phyloP scores from a whole-genome alignment of 1,140 invertebrate genomes.

The Drosophila watanabei region DNA sequence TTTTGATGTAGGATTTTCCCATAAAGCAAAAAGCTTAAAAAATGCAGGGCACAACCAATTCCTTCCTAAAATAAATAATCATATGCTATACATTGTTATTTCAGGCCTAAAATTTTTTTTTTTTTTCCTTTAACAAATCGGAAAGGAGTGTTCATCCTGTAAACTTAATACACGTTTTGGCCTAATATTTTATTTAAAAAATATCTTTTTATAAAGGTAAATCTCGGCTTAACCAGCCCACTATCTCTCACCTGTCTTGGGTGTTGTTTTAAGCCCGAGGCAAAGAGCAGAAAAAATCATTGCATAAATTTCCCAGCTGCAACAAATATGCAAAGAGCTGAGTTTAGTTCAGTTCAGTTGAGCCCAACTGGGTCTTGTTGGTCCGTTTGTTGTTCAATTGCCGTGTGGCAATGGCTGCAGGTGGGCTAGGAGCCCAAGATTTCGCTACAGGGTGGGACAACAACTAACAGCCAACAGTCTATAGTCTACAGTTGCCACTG shows the following conservation, averaged over 20 bases:
- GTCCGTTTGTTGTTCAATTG: slow-evolving; percentile 57
- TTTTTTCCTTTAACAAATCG: background rate
- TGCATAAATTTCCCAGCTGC: slow-evolving; percentile 76
- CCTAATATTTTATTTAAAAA: background rate
- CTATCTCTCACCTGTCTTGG: slow-evolving; percentile 31
- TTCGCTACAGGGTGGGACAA: slow-evolving; percentile 14
- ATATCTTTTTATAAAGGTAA: background rate
- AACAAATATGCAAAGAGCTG: slow-evolving; percentile 76
- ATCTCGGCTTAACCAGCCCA: background rate
- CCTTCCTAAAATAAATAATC: background rate
- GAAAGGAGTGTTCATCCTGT: background rate
- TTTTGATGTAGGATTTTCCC: background rate
- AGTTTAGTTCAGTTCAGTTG: slow-evolving; percentile 47
- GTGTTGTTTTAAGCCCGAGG: slow-evolving; percentile 61
- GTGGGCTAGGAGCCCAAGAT: slow-evolving; percentile 12
- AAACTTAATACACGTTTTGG: background rate
- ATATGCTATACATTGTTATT: background rate
- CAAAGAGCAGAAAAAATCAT: slow-evolving; percentile 58
- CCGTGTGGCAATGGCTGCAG: slow-evolving; percentile 27
- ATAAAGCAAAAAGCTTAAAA: background rate
- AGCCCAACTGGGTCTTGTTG: slow-evolving; percentile 32
- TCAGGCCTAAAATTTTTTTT: no score
- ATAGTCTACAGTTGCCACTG: slow-evolving; percentile 21
- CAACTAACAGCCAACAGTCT: background rate
- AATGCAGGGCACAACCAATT: background rate